Evolutionary conservation across 2,113 vertebrate genomes (phyloP).

Genomic region (Alethe diademata): DNA sequence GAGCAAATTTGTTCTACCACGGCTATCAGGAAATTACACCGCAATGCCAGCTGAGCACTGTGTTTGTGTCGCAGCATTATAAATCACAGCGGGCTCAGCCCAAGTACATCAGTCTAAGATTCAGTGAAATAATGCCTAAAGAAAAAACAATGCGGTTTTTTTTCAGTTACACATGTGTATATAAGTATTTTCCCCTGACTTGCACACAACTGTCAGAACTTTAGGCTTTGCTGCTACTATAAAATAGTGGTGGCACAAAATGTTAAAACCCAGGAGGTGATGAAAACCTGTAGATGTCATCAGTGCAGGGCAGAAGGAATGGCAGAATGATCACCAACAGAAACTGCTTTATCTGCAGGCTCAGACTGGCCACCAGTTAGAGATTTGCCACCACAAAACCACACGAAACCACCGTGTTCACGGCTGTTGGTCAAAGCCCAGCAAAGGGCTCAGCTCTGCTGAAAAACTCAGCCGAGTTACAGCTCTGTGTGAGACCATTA

Average conservation of each 20-base stretch:
- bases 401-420: accelerated
- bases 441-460: not conserved
- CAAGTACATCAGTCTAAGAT: accelerated
- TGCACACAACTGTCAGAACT: not conserved
- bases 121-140: not conserved
- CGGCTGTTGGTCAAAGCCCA: not conserved
- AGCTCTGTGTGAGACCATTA: not conserved
- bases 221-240: not conserved
- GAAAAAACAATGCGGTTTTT: not conserved
- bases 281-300: not conserved
- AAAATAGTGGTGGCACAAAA: not conserved
- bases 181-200: not conserved
- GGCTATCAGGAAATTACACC: not conserved
- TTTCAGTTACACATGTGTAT: accelerated
- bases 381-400: not conserved
- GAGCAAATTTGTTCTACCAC: not conserved
- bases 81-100: not conserved
- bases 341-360: not conserved
- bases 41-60: not conserved
- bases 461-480: not conserved
- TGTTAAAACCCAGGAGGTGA: not conserved
- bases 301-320: not conserved
- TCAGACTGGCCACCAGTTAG: not conserved
- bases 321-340: not conserved
- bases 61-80: not conserved